phyloP scores from a whole-genome alignment of 1,140 invertebrate species.

The Cryptotermes secundus region DNA sequence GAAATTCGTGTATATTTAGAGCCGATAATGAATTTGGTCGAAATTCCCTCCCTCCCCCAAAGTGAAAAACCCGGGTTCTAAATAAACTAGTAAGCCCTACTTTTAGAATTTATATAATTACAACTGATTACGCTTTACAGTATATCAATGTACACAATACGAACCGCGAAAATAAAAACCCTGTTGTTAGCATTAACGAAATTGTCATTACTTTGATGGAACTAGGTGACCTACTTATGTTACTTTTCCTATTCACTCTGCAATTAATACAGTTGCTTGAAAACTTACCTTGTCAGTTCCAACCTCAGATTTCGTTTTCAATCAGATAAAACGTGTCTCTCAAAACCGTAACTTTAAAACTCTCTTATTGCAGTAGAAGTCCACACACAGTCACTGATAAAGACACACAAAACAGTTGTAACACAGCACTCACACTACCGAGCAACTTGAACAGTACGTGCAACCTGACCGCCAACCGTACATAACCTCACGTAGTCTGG shows the following conservation, averaged over 20 bases:
- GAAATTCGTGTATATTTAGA: no score
- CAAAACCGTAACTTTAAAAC: background rate
- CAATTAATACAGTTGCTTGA: background rate
- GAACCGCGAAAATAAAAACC: no score
- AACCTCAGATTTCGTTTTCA: background rate
- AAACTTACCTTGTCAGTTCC: background rate
- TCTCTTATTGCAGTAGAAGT: background rate
- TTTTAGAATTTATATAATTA: no score
- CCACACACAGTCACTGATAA: background rate
- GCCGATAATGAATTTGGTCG: no score
- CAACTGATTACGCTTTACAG: no score
- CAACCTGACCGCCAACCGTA: background rate
- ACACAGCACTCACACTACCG: background rate
- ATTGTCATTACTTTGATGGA: no score
- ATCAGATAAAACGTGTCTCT: background rate
- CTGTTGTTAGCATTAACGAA: no score
- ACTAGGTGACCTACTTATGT: background rate
- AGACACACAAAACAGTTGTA: background rate
- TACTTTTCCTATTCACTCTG: background rate
- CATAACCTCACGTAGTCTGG: background rate
- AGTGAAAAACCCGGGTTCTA: no score
- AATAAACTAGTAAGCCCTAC: no score
- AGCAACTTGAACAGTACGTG: background rate
- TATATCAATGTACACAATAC: no score
- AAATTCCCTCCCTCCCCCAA: no score